Evolutionary conservation across 2,888 invertebrate genomes (phyloP), one percentile per base, ranked within the genome.

Genomic region (Pycnomerus fuliginosus): DNA sequence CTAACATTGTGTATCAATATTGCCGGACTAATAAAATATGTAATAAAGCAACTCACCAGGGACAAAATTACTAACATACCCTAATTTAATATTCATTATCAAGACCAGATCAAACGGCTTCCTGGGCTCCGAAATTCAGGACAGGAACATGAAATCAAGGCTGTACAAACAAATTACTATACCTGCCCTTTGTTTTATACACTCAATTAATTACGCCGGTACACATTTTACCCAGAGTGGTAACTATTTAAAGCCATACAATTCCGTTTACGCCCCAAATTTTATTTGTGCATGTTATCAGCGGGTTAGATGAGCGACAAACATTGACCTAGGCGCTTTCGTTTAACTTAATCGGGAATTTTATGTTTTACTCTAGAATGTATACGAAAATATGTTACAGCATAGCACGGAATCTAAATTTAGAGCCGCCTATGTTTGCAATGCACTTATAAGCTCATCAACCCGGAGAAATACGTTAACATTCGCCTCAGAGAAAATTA

Each of bases 371-470:
- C n/a, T n/a, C n/a, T n/a, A n/a, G n/a, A n/a, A n/a, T n/a, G n/a
- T n/a, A n/a, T n/a, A n/a, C n/a, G n/a, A n/a, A n/a, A n/a, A n/a
- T n/a, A n/a, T n/a, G n/a, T n/a, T n/a, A n/a, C n/a, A n/a, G n/a
- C n/a, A n/a, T n/a, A n/a, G n/a, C n/a, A n/a, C n/a, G n/a, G n/a
- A n/a, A n/a, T n/a, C n/a, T n/a, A n/a, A n/a, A n/a, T n/a, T n/a
- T n/a, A 42, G 25, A 30, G 38, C 31, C 38, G 25, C 34, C 28
- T 23, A 30, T 47, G 42, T 47, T 38, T 47, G 42, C 43, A 34
- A 34, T 43, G 36, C 42, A 47, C 42, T 47, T 43, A 43, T 43
- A 43, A 47, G 42, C 47, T 42, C 47, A 38, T 47, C 47, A 47
- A 47, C 42, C 42, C 34, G 31, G 24, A 47, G 42, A 22, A 41